Percentiles rank a stretch among this genome's conserved stretches.
Evolutionary conservation across 2,113 vertebrate genomes (phyloP).

Genomic region (Telmatochromis bifrenatus): DNA sequence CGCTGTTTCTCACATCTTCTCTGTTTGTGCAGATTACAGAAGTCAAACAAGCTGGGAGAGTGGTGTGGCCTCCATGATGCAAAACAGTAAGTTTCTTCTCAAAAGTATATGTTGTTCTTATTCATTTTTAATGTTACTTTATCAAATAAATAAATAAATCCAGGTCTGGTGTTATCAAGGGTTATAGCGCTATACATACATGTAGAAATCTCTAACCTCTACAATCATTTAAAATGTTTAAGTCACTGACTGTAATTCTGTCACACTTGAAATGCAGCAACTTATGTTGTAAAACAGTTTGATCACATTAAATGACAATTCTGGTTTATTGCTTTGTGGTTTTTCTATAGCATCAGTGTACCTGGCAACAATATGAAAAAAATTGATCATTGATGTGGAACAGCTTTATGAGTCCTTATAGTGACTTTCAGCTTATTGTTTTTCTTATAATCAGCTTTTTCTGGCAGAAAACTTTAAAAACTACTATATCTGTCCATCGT

Average conservation of each 20-base stretch:
- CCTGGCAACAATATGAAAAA: not conserved
- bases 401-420: not conserved
- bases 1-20: constrained; percentile 20
- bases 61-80: constrained; percentile 85
- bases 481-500: not conserved
- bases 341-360: not conserved
- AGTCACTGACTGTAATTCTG: not conserved
- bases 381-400: not conserved
- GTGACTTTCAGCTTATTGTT: not conserved
- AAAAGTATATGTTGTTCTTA: not conserved
- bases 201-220: not conserved
- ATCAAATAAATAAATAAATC: not conserved
- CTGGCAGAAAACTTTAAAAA: not conserved
- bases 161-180: not conserved
- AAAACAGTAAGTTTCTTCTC: constrained; percentile 78
- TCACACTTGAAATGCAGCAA: not conserved
- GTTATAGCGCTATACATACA: not conserved
- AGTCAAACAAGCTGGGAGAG: constrained; percentile 86
- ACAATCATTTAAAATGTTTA: not conserved
- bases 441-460: not conserved
- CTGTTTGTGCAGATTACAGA: constrained; percentile 81
- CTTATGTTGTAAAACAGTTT: not conserved
- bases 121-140: not conserved
- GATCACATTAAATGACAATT: not conserved
- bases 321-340: not conserved